phyloP scores from a whole-genome alignment of 2,888 invertebrate genomes.

The Eupeodes latifasciatus region DNA sequence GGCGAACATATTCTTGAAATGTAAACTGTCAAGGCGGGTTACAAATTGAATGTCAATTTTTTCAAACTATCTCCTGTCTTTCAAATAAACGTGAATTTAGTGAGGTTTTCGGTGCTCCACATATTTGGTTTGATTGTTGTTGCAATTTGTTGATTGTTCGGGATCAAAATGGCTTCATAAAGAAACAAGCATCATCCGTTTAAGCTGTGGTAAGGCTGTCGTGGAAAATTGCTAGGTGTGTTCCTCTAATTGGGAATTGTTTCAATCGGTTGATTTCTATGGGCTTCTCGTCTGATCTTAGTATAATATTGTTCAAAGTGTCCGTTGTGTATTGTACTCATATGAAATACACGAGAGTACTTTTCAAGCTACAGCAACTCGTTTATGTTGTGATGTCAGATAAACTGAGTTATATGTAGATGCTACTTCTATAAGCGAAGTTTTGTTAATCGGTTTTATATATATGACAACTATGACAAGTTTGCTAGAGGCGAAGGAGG shows the following conservation, averaged over 20 bases:
- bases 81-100: slow-evolving; percentile 8
- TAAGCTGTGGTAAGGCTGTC: neutral
- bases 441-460: slow-evolving; percentile 62
- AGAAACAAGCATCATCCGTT: slow-evolving; percentile 35
- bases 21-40: slow-evolving; percentile 64
- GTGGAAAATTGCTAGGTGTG: neutral
- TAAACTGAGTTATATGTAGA: slow-evolving; percentile 8
- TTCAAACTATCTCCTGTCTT: slow-evolving; percentile 17
- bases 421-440: slow-evolving; percentile 41
- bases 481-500: neutral
- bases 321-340: neutral
- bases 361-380: neutral
- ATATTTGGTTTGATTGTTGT: slow-evolving; percentile 5
- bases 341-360: neutral
- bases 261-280: slow-evolving; percentile 42
- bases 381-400: neutral
- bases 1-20: slow-evolving; percentile 56
- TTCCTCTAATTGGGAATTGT: slow-evolving; percentile 39
- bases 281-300: slow-evolving; percentile 37
- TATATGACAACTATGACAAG: slow-evolving; percentile 46
- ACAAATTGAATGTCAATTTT: slow-evolving; percentile 71
- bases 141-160: slow-evolving; percentile 26
- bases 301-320: neutral
- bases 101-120: neutral
- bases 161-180: slow-evolving; percentile 9